Percentiles rank a stretch among this genome's conserved stretches.
These are phyloP conservation scores for Myotis yumanensis DNA, from an alignment of 2,113 vertebrate genomes.

Conservation along the genomic window DNA sequence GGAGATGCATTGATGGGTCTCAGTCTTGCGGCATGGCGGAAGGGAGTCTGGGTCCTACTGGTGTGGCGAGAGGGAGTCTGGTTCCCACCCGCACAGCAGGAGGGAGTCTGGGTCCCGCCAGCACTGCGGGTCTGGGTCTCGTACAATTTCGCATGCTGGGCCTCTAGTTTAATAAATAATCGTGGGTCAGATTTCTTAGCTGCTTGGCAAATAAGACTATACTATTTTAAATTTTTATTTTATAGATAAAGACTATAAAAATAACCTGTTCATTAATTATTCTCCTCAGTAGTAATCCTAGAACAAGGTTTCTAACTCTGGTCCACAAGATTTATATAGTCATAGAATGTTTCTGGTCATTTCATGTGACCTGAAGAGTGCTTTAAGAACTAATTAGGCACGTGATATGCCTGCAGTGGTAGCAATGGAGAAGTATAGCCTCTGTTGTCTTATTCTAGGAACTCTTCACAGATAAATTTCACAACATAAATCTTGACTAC, in stretches of 20 bases:
- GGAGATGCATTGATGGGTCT: no score
- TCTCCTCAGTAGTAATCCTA: not conserved
- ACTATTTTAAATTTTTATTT: slow-evolving; percentile 14
- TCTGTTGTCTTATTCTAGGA: not conserved
- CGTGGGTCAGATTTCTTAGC: not conserved
- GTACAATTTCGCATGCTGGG: no score
- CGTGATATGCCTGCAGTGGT: fast-evolving
- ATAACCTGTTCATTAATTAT: not conserved
- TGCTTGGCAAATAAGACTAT: not conserved
- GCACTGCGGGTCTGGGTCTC: no score
- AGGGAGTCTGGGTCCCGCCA: no score
- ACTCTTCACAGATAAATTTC: not conserved
- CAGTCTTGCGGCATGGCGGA: no score
- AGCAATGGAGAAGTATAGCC: fast-evolving
- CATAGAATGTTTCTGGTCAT: not conserved
- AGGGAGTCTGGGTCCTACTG: no score
- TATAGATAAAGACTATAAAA: not conserved
- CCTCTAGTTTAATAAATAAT: not conserved
- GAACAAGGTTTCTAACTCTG: not conserved
- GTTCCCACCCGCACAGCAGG: no score
- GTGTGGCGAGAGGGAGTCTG: no score
- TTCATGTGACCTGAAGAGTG: not conserved
- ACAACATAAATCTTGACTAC: not conserved
- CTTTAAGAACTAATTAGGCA: not conserved
- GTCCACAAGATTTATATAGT: not conserved